A percentile compares a stretch with the other conserved stretches of the same genome.
Conservation (phyloP, 1,140 invertebrate species). For the Palaemon carinicauda region DNA sequence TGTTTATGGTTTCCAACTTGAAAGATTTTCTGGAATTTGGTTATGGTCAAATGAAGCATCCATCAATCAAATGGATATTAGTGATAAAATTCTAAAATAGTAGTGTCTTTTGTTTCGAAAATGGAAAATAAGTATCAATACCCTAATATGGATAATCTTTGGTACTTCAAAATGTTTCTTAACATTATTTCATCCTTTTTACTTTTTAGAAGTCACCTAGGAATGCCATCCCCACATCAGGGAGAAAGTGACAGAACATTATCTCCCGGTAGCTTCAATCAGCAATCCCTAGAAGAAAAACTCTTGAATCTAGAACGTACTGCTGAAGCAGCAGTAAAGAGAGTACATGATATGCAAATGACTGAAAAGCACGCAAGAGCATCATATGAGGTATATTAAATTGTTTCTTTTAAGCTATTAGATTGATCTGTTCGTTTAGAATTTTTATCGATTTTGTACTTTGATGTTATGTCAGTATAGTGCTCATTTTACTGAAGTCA, state of each 20-base stretch:
- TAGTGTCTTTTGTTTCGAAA: too few relatives aligned
- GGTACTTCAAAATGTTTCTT: too few relatives aligned
- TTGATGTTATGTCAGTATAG: too few relatives aligned
- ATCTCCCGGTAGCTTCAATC: slow-evolving; percentile 1
- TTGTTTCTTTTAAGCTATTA: not conserved
- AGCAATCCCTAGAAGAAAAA: slow-evolving; percentile 10
- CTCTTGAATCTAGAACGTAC: slow-evolving; percentile 7
- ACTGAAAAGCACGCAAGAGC: slow-evolving; percentile 13
- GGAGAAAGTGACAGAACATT: not conserved
- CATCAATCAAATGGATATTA: too few relatives aligned
- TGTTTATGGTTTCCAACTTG: too few relatives aligned
- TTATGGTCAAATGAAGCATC: too few relatives aligned
- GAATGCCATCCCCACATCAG: not conserved
- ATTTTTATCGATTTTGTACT: not conserved
- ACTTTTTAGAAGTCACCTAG: not conserved
- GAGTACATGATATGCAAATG: slow-evolving; percentile 14
- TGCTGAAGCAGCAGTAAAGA: slow-evolving; percentile 30
- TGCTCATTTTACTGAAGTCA: too few relatives aligned
- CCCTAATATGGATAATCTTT: too few relatives aligned
- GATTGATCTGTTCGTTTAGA: not conserved
- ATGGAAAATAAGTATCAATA: too few relatives aligned
- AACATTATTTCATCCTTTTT: not conserved
- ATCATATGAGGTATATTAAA: slow-evolving; percentile 6
- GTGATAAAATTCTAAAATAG: too few relatives aligned
- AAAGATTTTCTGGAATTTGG: too few relatives aligned